Evolutionary conservation across 2,888 invertebrate genomes (phyloP).

Genomic region (Mythimna loreyi): DNA sequence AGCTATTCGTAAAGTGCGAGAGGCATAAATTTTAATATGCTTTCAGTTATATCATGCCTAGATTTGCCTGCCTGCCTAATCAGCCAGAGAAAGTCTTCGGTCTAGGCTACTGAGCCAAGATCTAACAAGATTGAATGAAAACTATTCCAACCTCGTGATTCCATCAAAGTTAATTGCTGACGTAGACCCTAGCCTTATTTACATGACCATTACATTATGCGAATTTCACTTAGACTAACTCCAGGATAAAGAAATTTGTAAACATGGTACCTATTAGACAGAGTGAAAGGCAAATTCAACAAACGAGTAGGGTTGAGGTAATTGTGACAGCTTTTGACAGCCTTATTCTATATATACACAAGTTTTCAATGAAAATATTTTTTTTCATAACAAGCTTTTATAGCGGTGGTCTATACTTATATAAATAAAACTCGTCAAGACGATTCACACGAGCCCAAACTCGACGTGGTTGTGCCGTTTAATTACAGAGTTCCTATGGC

Average conservation of each 20-base stretch:
- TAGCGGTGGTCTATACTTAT: too few relatives aligned
- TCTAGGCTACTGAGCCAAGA: not conserved
- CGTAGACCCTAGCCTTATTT: slow-evolving; percentile 4
- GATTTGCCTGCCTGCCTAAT: slow-evolving; percentile 8
- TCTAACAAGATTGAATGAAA: slow-evolving; percentile 12
- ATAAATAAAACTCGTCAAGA: too few relatives aligned
- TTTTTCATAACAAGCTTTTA: too few relatives aligned
- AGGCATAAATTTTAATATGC: not conserved
- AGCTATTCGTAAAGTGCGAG: slow-evolving; percentile 18
- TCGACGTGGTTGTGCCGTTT: too few relatives aligned
- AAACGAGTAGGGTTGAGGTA: too few relatives aligned
- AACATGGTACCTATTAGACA: too few relatives aligned
- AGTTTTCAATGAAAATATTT: too few relatives aligned
- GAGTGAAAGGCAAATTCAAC: not conserved
- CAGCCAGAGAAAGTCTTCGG: slow-evolving; percentile 24
- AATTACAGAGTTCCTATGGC: too few relatives aligned
- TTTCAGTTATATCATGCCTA: not conserved
- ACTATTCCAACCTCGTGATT: slow-evolving; percentile 17
- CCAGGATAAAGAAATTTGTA: not conserved
- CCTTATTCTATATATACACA: too few relatives aligned
- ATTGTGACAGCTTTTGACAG: too few relatives aligned
- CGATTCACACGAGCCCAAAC: too few relatives aligned
- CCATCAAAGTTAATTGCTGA: slow-evolving; percentile 4
- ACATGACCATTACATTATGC: not conserved
- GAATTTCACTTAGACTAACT: not conserved